Conservation (phyloP, 2,113 vertebrate genomes). For the Empidonax alnorum region DNA sequence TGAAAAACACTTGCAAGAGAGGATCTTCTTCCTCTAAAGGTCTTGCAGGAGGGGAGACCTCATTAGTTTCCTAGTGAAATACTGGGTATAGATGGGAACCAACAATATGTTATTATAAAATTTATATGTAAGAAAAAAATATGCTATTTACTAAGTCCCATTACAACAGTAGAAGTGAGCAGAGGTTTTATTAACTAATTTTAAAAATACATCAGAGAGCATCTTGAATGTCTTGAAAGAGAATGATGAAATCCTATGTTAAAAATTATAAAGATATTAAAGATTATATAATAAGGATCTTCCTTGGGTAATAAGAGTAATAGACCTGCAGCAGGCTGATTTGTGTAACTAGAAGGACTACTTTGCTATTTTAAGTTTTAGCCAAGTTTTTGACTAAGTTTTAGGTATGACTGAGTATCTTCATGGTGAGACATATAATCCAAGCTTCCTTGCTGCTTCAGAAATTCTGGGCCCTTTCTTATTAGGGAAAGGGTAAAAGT, state of each 20-base stretch:
- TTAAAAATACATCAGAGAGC: background rate
- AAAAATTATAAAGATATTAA: background rate
- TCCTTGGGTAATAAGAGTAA: background rate
- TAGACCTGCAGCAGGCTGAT: background rate
- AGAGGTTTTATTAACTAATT: constrained; percentile 27
- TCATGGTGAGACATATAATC: constrained; percentile 74
- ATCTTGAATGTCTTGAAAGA: background rate
- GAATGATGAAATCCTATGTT: background rate
- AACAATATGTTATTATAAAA: background rate
- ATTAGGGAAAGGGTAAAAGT: constrained; percentile 80
- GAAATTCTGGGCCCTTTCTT: constrained; percentile 79
- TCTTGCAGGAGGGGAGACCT: background rate
- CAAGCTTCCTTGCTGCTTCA: constrained; percentile 79
- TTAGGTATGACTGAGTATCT: background rate
- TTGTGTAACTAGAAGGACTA: background rate
- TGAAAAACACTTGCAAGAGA: background rate
- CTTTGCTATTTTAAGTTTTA: background rate
- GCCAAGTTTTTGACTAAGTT: background rate
- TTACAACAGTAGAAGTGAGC: background rate
- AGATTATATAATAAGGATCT: background rate
- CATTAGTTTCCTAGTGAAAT: background rate
- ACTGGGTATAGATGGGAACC: background rate
- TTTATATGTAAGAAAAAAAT: background rate
- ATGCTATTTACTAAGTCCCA: background rate
- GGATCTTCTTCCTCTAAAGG: background rate